Percentiles rank a stretch among this genome's conserved stretches.
Conservation (phyloP, 2,888 invertebrate species). For the Drosophila recens region DNA sequence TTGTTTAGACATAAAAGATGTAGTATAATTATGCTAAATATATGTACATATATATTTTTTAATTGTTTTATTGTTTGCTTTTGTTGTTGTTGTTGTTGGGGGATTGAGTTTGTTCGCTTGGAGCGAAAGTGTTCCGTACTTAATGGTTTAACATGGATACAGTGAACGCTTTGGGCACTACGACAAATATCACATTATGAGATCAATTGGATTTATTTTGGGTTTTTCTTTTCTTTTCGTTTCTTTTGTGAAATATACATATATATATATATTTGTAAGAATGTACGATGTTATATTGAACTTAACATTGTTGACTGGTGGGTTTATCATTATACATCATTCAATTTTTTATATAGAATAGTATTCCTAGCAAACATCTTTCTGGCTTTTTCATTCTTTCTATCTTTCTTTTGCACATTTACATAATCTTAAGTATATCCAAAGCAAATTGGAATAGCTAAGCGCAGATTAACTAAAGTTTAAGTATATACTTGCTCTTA, state of each 20-base stretch:
- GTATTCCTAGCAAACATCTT: slow-evolving; percentile 34
- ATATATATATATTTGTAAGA: slow-evolving; percentile 36
- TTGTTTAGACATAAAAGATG: slow-evolving; percentile 19
- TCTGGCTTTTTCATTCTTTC: neutral
- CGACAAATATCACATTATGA: slow-evolving; percentile 83
- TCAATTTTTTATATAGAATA: slow-evolving; percentile 36
- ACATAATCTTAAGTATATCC: slow-evolving; percentile 14
- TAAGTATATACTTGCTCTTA: slow-evolving; percentile 22
- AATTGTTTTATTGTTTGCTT: slow-evolving; percentile 22
- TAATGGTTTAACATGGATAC: slow-evolving; percentile 63
- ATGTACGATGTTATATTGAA: slow-evolving; percentile 55
- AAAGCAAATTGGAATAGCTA: slow-evolving; percentile 21
- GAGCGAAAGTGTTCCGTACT: slow-evolving; percentile 51
- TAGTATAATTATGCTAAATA: slow-evolving; percentile 25
- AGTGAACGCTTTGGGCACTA: slow-evolving; percentile 79
- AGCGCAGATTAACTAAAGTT: slow-evolving; percentile 26
- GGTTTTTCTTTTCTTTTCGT: slow-evolving; percentile 17
- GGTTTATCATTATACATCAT: slow-evolving; percentile 39
- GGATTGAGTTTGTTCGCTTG: slow-evolving; percentile 53
- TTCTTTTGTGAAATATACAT: slow-evolving; percentile 30
- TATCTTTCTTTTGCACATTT: neutral
- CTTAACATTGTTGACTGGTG: slow-evolving; percentile 62
- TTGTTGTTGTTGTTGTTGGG: slow-evolving; percentile 5
- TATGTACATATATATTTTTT: slow-evolving; percentile 8
- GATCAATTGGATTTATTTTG: slow-evolving; percentile 79